Base-by-base conservation (phyloP, 2,113 vertebrate species). In the Rafetus swinhoei region DNA sequence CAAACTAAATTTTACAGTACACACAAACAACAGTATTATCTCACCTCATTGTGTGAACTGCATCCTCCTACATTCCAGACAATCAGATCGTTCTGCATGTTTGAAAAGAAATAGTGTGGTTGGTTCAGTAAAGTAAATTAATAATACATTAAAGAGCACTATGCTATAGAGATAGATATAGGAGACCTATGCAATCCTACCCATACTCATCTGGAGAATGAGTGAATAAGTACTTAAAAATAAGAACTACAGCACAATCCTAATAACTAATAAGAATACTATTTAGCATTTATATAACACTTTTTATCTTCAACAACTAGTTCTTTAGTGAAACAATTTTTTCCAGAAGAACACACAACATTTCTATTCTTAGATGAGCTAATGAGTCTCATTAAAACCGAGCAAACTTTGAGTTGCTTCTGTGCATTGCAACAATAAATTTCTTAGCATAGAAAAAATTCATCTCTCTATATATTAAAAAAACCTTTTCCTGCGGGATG, bases 21-120 rank as follows among this genome's bases (percentile, higher is more conserved):
- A 92, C 52, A 91, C 18, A 25, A 93, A 87, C 8, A 9, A 2
- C 35, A 82, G 16, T 5, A 50, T 39, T 62, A 82, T 79, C 95
- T 86, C 94, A 98, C 98, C 97, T 98, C 97, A 94, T 88, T 97
- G 53, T 96, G 97, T 88, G 97, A 97, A 29, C 93, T 95, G 52
- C 97, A 96, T 19, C 94, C 97, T 1, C 97, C 96, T 25, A 97
- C 86, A 89, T 96, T 98, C 95, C 97, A 97, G 89, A 95, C 90
- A 22, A 92, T 93, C 25, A 97, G 60, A 60, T 98, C 97, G 96
- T 97, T 97, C 93, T 98, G 95, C 0, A 45, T 79, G 29, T 97
- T 95, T 62, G 24, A 77, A 84, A 32, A 85, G 52, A 55, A 91
- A 27, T 56, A 57, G 2, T 53, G 0, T 3, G 32, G 79, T 74